Evolutionary conservation across 2,888 invertebrate species (phyloP).

Genomic region (Rhabditoides inermis): DNA sequence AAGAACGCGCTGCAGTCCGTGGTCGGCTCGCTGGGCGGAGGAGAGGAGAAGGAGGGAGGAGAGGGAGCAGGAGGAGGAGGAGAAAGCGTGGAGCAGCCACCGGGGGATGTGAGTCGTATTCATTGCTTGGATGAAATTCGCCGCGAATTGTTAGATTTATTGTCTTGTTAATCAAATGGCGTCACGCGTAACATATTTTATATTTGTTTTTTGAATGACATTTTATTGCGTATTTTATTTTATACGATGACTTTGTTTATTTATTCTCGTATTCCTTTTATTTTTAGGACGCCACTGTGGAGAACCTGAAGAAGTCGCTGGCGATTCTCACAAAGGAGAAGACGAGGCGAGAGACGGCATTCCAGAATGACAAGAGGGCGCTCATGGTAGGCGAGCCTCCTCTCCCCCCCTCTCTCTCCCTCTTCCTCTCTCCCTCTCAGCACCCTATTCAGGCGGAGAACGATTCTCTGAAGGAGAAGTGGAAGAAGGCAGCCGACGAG

Average conservation of each 20-base stretch:
- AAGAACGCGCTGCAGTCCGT: conserved; percentile 72
- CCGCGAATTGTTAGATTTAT: too few relatives aligned
- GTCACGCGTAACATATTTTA: too few relatives aligned
- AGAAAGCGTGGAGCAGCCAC: neutral
- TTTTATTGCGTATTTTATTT: too few relatives aligned
- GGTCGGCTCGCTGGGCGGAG: conserved; percentile 61
- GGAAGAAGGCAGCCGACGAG: conserved; percentile 22
- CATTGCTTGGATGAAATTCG: too few relatives aligned
- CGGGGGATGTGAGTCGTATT: too few relatives aligned
- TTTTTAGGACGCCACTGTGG: conserved; percentile 13
- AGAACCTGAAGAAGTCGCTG: conserved; percentile 58
- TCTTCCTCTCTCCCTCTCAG: neutral
- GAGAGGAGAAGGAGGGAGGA: conserved; percentile 58
- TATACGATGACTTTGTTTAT: too few relatives aligned
- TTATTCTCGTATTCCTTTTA: too few relatives aligned
- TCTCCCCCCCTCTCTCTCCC: neutral
- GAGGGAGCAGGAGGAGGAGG: conserved; percentile 3
- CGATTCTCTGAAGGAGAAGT: conserved; percentile 50
- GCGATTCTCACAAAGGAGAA: conserved; percentile 74
- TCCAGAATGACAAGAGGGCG: conserved; percentile 61
- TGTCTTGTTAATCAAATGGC: too few relatives aligned
- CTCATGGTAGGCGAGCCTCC: conserved; percentile 52
- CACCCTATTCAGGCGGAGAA: conserved; percentile 51
- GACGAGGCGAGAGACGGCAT: conserved; percentile 73
- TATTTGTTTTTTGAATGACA: too few relatives aligned